These are phyloP conservation scores for Cynaeus angustus DNA, from an alignment of 2,888 invertebrate species.

Conservation along the genomic window DNA sequence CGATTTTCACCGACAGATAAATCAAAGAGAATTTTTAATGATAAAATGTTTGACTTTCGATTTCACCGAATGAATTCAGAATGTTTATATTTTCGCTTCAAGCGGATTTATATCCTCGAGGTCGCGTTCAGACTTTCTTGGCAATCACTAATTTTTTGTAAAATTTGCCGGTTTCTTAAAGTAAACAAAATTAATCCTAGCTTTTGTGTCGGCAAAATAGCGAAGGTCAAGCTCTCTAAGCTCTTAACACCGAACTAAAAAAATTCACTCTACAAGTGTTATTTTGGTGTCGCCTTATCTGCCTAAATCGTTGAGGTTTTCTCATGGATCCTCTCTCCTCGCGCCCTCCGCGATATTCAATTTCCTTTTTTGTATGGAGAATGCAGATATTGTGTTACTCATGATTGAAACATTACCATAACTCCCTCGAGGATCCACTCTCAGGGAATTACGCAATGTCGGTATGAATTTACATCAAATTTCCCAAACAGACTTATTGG, in stretches of 20 bases:
- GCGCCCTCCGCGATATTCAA: conserved; percentile 10
- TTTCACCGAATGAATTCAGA: not conserved
- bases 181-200: too few relatives aligned
- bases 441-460: conserved; percentile 29
- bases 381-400: conserved; percentile 41
- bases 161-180: too few relatives aligned
- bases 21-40: conserved; percentile 4
- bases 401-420: conserved; percentile 43
- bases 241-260: too few relatives aligned
- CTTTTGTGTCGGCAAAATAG: too few relatives aligned
- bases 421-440: conserved; percentile 33
- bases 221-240: too few relatives aligned
- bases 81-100: too few relatives aligned
- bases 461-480: conserved; percentile 37
- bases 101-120: too few relatives aligned
- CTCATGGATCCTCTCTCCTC: too few relatives aligned
- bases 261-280: too few relatives aligned
- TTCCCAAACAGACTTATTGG: conserved; percentile 18
- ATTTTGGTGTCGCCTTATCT: not conserved
- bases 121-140: too few relatives aligned
- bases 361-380: conserved; percentile 20
- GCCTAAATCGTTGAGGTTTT: not conserved
- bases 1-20: not conserved
- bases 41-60: conserved; percentile 2
- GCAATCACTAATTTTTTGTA: too few relatives aligned